A percentile compares a stretch with the other conserved stretches of the same genome.
phyloP scores from a whole-genome alignment of 2,797 vertebrate species.

The Zonotrichia albicollis region DNA sequence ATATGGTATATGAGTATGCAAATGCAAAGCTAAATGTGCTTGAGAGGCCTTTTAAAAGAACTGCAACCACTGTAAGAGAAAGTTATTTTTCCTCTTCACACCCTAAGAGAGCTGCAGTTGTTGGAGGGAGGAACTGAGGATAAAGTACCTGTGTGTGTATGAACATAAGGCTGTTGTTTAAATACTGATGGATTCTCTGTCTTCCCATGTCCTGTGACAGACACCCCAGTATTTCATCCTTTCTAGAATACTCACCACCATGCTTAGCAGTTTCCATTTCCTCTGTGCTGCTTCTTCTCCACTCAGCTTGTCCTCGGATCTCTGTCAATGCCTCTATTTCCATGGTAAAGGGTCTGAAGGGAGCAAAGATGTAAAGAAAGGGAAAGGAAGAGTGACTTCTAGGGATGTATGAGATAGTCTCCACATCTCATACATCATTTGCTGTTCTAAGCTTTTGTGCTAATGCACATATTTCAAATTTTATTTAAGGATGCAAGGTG shows the following conservation, averaged over 20 bases:
- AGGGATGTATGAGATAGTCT: background rate
- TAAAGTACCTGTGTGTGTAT: background rate
- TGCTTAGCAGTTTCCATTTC: background rate
- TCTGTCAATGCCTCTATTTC: background rate
- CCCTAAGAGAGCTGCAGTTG: background rate
- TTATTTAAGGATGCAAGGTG: background rate
- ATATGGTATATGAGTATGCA: background rate
- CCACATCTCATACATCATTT: background rate
- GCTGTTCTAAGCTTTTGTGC: background rate
- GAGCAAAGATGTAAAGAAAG: background rate
- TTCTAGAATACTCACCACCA: background rate
- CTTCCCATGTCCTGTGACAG: background rate
- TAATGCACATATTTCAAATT: background rate
- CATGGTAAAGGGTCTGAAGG: background rate
- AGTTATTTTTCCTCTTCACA: background rate
- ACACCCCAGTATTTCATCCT: background rate
- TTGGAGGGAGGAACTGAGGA: background rate
- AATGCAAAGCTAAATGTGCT: background rate
- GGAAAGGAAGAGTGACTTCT: background rate
- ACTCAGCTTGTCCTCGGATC: background rate
- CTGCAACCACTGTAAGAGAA: background rate
- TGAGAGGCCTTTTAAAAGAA: background rate
- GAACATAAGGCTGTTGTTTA: background rate
- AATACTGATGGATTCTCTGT: background rate
- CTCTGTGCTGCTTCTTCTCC: background rate